Evolutionary conservation across 2,113 vertebrate species (phyloP).

Genomic region (Paramisgurnus dabryanus): DNA sequence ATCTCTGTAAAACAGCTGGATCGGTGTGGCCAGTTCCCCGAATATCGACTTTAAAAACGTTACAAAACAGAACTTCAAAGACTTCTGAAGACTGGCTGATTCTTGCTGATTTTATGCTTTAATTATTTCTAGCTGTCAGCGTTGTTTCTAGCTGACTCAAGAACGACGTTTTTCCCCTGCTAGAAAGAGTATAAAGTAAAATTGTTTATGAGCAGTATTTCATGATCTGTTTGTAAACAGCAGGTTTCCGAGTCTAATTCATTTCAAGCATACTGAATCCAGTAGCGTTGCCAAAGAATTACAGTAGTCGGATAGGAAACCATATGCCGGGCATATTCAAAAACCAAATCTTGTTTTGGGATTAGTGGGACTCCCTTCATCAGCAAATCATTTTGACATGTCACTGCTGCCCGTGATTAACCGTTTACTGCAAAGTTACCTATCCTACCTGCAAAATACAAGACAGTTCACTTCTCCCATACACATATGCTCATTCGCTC

Average conservation of each 20-base stretch:
- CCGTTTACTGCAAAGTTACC: background rate
- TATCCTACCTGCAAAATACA: background rate
- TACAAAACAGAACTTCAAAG: constrained; percentile 16
- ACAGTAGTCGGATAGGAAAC: constrained; percentile 5
- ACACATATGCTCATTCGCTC: constrained; percentile 56
- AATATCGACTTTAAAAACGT: background rate
- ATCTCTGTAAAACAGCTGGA: background rate
- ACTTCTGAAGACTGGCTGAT: background rate
- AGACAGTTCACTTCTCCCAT: background rate
- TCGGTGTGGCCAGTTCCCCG: background rate
- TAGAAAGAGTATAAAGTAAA: constrained; percentile 58
- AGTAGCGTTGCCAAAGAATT: constrained; percentile 56
- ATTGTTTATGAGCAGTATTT: constrained; percentile 56
- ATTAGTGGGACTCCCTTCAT: constrained; percentile 9
- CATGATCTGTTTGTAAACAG: constrained; percentile 55
- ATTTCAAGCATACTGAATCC: constrained; percentile 57
- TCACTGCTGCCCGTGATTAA: background rate
- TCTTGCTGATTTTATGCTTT: constrained; percentile 3
- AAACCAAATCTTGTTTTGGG: background rate
- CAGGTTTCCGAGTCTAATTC: constrained; percentile 57
- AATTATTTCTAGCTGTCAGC: constrained; percentile 12
- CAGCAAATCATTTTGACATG: constrained; percentile 15
- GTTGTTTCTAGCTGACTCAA: constrained; percentile 26
- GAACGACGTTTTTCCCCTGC: background rate
- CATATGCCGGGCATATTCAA: background rate